Evolutionary conservation across 2,888 invertebrate species (phyloP).

Genomic region (Trichopoda pennipes): DNA sequence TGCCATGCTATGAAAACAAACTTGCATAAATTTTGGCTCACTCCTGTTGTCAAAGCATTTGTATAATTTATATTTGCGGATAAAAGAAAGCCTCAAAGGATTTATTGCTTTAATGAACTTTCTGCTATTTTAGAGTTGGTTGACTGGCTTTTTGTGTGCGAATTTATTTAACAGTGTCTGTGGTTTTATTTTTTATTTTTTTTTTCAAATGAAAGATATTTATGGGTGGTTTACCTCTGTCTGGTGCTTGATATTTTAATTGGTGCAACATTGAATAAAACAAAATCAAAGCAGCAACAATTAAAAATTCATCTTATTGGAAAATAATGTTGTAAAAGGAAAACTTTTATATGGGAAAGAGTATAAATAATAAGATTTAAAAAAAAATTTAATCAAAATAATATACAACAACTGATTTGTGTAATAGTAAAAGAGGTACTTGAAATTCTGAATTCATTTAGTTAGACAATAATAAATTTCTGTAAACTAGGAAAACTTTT

Average conservation of each 20-base stretch:
- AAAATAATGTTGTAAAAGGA: background rate
- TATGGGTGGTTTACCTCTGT: background rate
- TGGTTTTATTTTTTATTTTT: constrained; percentile 2
- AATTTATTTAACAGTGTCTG: constrained; percentile 32
- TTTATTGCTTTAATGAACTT: constrained; percentile 39
- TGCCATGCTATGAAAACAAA: too few relatives aligned
- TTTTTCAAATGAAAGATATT: constrained; percentile 21
- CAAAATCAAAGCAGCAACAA: background rate
- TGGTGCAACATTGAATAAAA: background rate
- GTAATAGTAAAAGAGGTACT: too few relatives aligned
- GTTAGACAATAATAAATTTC: too few relatives aligned
- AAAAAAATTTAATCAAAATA: too few relatives aligned
- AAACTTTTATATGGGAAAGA: background rate
- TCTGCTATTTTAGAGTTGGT: constrained; percentile 1
- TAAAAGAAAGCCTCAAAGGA: constrained; percentile 31
- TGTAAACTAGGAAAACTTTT: too few relatives aligned
- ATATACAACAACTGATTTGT: too few relatives aligned
- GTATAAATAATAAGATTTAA: too few relatives aligned
- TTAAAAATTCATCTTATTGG: background rate
- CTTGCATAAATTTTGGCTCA: too few relatives aligned
- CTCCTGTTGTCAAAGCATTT: too few relatives aligned
- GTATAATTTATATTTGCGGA: constrained; percentile 16
- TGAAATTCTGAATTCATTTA: too few relatives aligned
- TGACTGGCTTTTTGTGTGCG: background rate
- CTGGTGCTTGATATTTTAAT: constrained; percentile 4